phyloP scores from a whole-genome alignment of 2,888 invertebrate species.

The Leptothorax acervorum region DNA sequence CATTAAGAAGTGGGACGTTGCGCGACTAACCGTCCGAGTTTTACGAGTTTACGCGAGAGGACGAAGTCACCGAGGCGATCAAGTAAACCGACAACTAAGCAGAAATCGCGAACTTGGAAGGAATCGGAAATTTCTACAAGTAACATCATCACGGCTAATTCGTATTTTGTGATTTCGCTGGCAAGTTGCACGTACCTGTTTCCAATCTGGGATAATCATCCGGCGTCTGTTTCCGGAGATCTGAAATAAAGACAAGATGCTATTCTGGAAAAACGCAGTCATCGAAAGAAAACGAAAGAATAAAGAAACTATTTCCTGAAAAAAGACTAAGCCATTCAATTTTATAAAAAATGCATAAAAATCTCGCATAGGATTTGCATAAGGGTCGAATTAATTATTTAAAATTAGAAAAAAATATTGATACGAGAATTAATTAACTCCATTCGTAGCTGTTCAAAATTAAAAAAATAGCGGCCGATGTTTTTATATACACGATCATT shows the following conservation, averaged over 20 bases:
- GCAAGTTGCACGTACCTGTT: slow-evolving; percentile 79
- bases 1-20: slow-evolving; percentile 67
- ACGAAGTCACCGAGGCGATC: slow-evolving; percentile 46
- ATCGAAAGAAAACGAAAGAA: not conserved
- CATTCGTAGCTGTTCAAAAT: not conserved
- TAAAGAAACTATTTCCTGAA: not conserved
- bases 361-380: not conserved
- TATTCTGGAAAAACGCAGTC: not conserved
- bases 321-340: not conserved
- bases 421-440: not conserved
- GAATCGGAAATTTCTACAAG: slow-evolving; percentile 25
- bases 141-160: slow-evolving; percentile 1
- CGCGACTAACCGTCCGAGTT: slow-evolving; percentile 57
- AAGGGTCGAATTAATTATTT: not conserved
- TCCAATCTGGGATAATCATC: slow-evolving; percentile 84
- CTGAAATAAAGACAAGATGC: slow-evolving; percentile 74
- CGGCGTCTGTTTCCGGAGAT: slow-evolving; percentile 83
- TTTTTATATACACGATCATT: not conserved
- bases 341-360: not conserved
- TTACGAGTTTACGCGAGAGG: slow-evolving; percentile 39
- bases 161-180: not conserved
- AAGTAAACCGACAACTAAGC: slow-evolving; percentile 9
- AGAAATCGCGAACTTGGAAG: slow-evolving; percentile 51
- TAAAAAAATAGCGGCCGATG: not conserved
- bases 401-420: not conserved